phyloP scores from a whole-genome alignment of 2,797 vertebrate species.

The Melanotaenia parkinsoni region DNA sequence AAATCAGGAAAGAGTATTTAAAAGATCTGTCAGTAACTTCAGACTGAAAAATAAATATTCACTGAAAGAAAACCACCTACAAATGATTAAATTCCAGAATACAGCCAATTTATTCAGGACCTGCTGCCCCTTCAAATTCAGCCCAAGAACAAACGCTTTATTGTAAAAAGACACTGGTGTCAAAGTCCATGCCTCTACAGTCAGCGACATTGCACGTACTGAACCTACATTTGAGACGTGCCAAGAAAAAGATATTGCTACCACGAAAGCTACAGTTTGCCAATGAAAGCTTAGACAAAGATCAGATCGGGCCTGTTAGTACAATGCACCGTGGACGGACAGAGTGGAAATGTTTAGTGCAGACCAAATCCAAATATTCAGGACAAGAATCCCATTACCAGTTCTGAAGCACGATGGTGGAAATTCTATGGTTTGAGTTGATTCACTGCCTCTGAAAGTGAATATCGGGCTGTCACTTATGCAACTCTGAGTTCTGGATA shows the following conservation, averaged over 20 bases:
- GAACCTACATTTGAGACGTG: not conserved
- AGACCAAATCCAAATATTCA: not conserved
- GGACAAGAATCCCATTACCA: not conserved
- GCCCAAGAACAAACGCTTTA: not conserved
- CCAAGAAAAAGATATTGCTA: not conserved
- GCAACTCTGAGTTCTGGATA: not conserved
- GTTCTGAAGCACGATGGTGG: not conserved
- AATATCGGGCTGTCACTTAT: not conserved
- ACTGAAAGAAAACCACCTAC: not conserved
- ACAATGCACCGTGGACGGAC: not conserved
- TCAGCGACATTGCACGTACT: not conserved
- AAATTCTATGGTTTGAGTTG: not conserved
- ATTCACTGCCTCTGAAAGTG: not conserved
- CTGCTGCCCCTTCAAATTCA: not conserved
- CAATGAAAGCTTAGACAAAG: not conserved
- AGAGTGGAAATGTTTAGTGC: not conserved
- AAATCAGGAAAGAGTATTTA: not conserved
- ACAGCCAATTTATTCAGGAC: not conserved
- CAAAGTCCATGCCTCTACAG: not conserved
- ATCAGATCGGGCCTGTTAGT: not conserved
- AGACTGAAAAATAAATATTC: not conserved
- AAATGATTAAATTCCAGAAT: not conserved
- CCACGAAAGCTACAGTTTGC: not conserved
- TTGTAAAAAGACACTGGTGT: not conserved
- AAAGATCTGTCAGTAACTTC: not conserved